phyloP scores from a whole-genome alignment of 2,888 invertebrate species.

The Dolomedes plantarius region DNA sequence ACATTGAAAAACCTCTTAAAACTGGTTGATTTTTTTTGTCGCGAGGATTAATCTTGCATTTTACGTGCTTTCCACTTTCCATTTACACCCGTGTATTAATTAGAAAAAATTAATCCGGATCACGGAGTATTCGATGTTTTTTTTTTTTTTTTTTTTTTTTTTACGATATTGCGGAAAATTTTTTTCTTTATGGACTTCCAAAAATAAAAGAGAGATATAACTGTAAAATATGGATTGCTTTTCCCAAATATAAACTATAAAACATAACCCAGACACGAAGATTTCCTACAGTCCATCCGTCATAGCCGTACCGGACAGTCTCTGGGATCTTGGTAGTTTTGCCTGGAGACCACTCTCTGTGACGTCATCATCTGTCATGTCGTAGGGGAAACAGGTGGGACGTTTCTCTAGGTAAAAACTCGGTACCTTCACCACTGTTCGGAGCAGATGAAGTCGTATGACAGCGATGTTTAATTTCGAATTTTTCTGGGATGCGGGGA shows the following conservation, averaged over 20 bases:
- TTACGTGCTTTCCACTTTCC: no score
- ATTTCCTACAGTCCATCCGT: background rate
- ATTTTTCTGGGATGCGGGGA: background rate
- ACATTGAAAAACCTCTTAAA: no score
- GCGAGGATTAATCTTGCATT: no score
- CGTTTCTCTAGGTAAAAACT: conserved; percentile 53
- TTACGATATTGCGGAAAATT: no score
- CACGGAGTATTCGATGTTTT: no score
- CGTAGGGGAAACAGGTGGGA: conserved; percentile 39
- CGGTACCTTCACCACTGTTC: background rate
- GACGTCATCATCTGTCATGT: conserved; percentile 68
- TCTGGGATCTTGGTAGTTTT: conserved; percentile 16
- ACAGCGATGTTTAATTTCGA: conserved; percentile 7
- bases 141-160: no score
- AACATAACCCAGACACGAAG: conserved; percentile 1
- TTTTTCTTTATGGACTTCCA: no score
- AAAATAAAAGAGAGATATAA: background rate
- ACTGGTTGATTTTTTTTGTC: no score
- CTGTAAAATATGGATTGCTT: background rate
- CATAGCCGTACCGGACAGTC: background rate
- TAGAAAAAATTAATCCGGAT: no score
- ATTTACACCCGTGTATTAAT: no score
- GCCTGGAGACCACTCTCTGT: conserved; percentile 33
- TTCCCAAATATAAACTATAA: conserved; percentile 11
- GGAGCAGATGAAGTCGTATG: conserved; percentile 22